Base-by-base conservation (phyloP, 1,140 invertebrate species). In the Megalopta genalis region DNA sequence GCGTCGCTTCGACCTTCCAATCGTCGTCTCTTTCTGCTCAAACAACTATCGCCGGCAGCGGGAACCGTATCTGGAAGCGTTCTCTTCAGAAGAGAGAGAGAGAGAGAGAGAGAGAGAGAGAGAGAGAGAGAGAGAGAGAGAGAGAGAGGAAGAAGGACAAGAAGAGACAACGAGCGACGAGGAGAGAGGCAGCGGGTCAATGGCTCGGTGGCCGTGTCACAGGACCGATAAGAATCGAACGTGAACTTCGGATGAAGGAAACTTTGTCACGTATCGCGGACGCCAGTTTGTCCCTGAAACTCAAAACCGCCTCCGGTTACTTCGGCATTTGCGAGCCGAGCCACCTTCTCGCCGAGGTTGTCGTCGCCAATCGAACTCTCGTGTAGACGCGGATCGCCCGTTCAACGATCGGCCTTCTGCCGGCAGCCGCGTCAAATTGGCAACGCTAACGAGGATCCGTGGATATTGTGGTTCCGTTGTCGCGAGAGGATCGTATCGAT, bases 141-240 rank as follows among this genome's bases (percentile, higher is more conserved):
- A 42, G 39, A 42, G 8, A 39, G 42, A 46, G 42, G 42, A 46
- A 46, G 42, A 10, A 10, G 9, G 14, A 46, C 9, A 46, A 14
- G 14, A 14, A 46, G 10, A 46, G 42, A 46, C 10, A 46, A 14
- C 10, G 42, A 12, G 42, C 10, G 9, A 46, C 10, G 14, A 42
- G 9, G 42, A 46, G 42, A 14, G 14, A 46, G n/a, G 60, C 39
- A 63, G 49, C 73, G 75, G 80, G 84, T 86, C 84, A 86, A 77
- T 70, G 84, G 68, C 71, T 66, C 14, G 46, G 8, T 25, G 49
- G 52, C 76, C 64, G 52, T 54, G 64, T 64, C 68, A 49, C 37
- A 21, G 5, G 66, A 46, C 5, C 71, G 80, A 86, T 85, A 86
- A 85, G 74, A 82, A 82, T 85, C 82, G 84, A 72, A 73, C 27